These are phyloP conservation scores for Tychaedon coryphoeus DNA, from an alignment of 2,113 vertebrate genomes.

Conservation along the genomic window DNA sequence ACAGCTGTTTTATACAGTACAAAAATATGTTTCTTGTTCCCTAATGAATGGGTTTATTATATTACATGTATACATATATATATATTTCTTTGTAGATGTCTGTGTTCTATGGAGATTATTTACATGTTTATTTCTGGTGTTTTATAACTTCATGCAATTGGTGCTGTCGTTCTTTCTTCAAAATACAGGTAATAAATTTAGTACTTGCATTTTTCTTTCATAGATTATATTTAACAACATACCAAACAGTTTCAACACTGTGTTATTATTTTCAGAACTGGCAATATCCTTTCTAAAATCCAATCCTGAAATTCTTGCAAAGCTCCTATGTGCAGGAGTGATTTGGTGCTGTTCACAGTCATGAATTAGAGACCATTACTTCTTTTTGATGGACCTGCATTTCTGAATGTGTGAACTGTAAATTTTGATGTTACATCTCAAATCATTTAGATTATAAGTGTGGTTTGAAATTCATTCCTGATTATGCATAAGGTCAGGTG, in stretches of 20 bases:
- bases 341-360: not conserved
- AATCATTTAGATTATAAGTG: not conserved
- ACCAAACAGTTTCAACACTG: not conserved
- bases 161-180: conserved; percentile 75
- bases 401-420: not conserved
- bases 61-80: conserved; percentile 4
- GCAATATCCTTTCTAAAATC: not conserved
- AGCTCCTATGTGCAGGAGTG: not conserved
- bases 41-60: conserved; percentile 27
- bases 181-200: conserved; percentile 62
- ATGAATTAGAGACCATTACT: not conserved
- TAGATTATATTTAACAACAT: not conserved
- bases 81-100: conserved; percentile 61
- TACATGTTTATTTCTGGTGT: conserved; percentile 67
- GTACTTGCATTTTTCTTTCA: conserved; percentile 28
- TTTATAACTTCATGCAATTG: conserved; percentile 72
- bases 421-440: not conserved
- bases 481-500: not conserved
- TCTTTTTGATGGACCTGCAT: not conserved
- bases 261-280: not conserved
- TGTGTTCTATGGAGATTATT: conserved; percentile 50
- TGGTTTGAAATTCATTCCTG: not conserved
- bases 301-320: not conserved
- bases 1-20: conserved; percentile 48
- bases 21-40: not conserved